Evolutionary conservation across 2,797 vertebrate genomes (phyloP).

Genomic region (Holocentrus rufus): DNA sequence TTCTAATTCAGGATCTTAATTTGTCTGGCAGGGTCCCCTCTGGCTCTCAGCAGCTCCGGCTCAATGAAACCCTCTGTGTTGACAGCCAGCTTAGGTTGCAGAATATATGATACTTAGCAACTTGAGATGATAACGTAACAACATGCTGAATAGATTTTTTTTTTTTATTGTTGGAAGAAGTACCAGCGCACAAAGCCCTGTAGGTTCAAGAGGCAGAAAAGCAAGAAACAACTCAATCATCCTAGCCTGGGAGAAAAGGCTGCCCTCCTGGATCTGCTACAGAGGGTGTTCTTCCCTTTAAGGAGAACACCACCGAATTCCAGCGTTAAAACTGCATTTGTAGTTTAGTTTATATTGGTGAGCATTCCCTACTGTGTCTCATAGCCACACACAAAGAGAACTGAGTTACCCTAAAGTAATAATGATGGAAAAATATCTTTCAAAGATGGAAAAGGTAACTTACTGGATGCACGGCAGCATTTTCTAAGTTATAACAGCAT

Average conservation of each 20-base stretch:
- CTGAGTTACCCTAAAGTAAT: background rate
- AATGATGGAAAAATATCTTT: background rate
- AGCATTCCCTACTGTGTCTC: background rate
- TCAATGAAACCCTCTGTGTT: slow-evolving; percentile 37
- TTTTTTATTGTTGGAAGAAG: slow-evolving; percentile 36
- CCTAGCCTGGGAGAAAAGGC: slow-evolving; percentile 24
- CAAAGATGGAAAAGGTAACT: background rate
- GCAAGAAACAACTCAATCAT: slow-evolving; percentile 50
- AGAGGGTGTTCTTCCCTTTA: slow-evolving; percentile 2
- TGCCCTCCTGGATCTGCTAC: slow-evolving; percentile 23
- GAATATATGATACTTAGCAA: slow-evolving; percentile 57
- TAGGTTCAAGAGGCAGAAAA: slow-evolving; percentile 4
- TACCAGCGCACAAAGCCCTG: background rate
- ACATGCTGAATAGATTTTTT: slow-evolving; percentile 42
- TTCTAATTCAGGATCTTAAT: slow-evolving; percentile 69
- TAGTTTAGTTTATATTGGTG: slow-evolving; percentile 14
- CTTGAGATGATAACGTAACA: slow-evolving; percentile 58
- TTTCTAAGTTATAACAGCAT: background rate
- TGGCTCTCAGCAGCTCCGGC: slow-evolving; percentile 42
- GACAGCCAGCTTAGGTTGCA: slow-evolving; percentile 63
- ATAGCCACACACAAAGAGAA: background rate
- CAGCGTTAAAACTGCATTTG: slow-evolving; percentile 3
- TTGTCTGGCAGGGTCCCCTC: slow-evolving; percentile 63
- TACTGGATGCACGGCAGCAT: background rate
- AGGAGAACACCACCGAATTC: slow-evolving; percentile 23